Base-by-base conservation (phyloP, 2,888 invertebrate species). In the Synanthedon tipuliformis region DNA sequence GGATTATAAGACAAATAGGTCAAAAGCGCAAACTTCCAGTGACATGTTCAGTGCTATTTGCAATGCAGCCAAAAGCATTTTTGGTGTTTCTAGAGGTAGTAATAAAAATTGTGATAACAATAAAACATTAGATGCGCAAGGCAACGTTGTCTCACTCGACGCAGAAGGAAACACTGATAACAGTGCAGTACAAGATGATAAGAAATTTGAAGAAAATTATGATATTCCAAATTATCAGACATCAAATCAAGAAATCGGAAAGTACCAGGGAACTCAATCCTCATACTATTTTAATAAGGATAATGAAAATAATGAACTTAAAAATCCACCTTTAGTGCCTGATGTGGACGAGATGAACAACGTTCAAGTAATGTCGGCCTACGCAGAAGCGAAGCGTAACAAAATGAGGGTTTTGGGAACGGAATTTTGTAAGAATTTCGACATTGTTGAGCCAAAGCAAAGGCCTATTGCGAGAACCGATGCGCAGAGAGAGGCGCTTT, bases 401-500 rank as follows among this genome's bases (percentile, higher is more conserved):
- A 84, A 71, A 57, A 51, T 69, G 2, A 86, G 78, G 69, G 78
- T 81, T 11, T 64, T 86, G 4, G 78, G 80, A 1, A 65, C 69
- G 2, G 81, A 81, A 50, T 64, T 86, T 4, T 77, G 80, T 1
- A 65, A 68, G 2, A 80, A 81, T 50, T 78, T 71, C 54, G 65
- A 66, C 51, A 54, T 68, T 1, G 53, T 61, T 4, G 65, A 66
- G 62, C 60, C 41, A 59, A 54, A 59, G 53, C 15, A 48, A 60
- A 61, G 60, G 51, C 45, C 50, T 1, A 40, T 45, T 0, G 73
- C 74, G 59, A 78, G 84, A 0, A 85, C 82, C 0, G 82, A 86
- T 3, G 89, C 89, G 2, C 85, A 91, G 54, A 90, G 87, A 12
- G 90, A 90, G 54, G 91, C 91, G 0, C 75, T 91, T 57, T 71